These are phyloP conservation scores for Globodera ellingtonae DNA, from an alignment of 1,140 invertebrate species.

Conservation along the genomic window DNA sequence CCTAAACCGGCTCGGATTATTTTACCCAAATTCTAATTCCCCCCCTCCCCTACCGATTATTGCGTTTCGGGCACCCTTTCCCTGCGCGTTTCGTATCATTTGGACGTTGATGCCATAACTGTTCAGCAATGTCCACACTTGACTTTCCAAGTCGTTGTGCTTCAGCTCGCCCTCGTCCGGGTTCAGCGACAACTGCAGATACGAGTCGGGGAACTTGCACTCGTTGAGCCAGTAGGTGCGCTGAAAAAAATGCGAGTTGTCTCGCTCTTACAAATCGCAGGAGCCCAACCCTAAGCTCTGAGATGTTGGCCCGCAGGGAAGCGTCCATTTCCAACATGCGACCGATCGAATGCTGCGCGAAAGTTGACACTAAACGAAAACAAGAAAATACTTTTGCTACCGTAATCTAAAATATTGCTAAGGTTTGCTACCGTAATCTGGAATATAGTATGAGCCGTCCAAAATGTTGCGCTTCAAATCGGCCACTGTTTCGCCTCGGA, in stretches of 20 bases:
- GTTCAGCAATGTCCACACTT: constrained; percentile 54
- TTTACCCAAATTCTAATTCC: neutral
- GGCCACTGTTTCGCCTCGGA: constrained; percentile 69
- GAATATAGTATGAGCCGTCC: constrained; percentile 53
- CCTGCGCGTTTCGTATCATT: constrained; percentile 56
- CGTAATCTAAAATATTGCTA: neutral
- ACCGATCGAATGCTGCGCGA: constrained; percentile 54
- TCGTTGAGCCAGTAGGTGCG: constrained; percentile 58
- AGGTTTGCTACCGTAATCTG: constrained; percentile 53
- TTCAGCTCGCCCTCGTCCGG: constrained; percentile 53
- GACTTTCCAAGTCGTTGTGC: constrained; percentile 43
- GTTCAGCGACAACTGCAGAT: constrained; percentile 51
- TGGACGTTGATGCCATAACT: constrained; percentile 57
- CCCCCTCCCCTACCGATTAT: constrained; percentile 41
- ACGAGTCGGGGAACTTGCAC: constrained; percentile 58
- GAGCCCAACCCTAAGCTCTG: constrained; percentile 50
- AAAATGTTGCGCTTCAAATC: constrained; percentile 60
- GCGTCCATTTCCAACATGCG: constrained; percentile 58
- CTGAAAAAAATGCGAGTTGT: constrained; percentile 38
- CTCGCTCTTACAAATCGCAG: constrained; percentile 3
- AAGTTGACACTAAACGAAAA: constrained; percentile 28
- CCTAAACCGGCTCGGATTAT: constrained; percentile 20
- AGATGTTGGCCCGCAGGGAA: constrained; percentile 43
- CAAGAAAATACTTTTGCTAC: neutral
- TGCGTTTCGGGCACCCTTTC: constrained; percentile 58